Percentiles rank a stretch among this genome's conserved stretches.
These are phyloP conservation scores for Zosterops pallidus DNA, from an alignment of 2,113 vertebrate species.

Conservation along the genomic window DNA sequence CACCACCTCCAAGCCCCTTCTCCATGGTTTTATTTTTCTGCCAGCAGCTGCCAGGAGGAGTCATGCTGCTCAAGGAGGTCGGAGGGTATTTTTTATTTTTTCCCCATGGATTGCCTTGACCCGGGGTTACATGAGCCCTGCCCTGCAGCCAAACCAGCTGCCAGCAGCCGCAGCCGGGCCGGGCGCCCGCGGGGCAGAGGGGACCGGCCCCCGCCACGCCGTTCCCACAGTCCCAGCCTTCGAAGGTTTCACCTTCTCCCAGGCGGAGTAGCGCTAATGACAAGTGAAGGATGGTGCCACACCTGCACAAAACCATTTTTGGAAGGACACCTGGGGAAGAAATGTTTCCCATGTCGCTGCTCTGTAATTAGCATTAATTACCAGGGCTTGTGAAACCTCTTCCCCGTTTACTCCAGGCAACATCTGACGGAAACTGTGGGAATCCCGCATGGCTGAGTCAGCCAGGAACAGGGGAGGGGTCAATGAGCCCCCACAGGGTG, in stretches of 20 bases:
- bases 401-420: slow-evolving; percentile 30
- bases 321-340: slow-evolving; percentile 64
- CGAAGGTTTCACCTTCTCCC: slow-evolving; percentile 39
- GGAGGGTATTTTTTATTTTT: neutral
- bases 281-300: slow-evolving; percentile 30
- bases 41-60: neutral
- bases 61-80: neutral
- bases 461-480: neutral
- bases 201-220: neutral
- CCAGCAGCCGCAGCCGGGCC: neutral
- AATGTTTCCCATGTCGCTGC: slow-evolving; percentile 56
- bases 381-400: slow-evolving; percentile 56
- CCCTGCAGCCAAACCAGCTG: neutral
- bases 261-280: slow-evolving; percentile 21
- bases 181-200: accelerated
- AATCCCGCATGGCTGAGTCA: slow-evolving; percentile 43
- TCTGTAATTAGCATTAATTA: slow-evolving; percentile 71
- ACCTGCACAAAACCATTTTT: slow-evolving; percentile 57
- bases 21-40: neutral
- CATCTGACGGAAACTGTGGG: slow-evolving; percentile 55
- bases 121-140: neutral
- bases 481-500: neutral
- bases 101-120: neutral
- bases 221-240: slow-evolving; percentile 48
- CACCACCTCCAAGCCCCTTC: neutral